These are phyloP conservation scores for Myotis myotis DNA, from an alignment of 2,797 vertebrate species.

Conservation along the genomic window DNA sequence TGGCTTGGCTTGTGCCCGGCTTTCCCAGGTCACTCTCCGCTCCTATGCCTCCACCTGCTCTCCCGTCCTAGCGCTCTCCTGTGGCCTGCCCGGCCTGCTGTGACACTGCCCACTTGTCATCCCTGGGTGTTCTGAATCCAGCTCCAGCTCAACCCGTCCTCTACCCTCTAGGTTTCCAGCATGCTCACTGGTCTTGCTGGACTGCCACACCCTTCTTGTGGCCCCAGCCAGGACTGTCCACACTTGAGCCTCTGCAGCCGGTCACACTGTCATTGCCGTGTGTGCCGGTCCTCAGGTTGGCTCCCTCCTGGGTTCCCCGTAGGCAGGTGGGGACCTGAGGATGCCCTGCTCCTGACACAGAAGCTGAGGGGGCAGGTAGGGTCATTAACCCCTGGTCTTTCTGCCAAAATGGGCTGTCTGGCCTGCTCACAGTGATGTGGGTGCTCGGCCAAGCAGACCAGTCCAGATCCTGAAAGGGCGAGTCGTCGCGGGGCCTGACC, in stretches of 20 bases:
- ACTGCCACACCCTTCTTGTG: fast-evolving
- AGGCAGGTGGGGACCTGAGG: background rate
- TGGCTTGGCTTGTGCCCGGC: background rate
- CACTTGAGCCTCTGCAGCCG: background rate
- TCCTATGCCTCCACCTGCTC: background rate
- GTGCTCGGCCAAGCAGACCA: background rate
- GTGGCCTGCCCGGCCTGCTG: background rate
- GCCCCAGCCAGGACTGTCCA: background rate
- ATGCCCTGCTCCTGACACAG: background rate
- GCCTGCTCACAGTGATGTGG: background rate
- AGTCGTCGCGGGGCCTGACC: no score
- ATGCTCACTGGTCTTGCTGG: background rate
- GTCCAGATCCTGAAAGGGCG: no score
- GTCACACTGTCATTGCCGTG: fast-evolving
- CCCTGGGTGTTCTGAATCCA: background rate
- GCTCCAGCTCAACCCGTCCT: background rate
- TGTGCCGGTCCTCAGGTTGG: background rate
- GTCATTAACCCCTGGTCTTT: background rate
- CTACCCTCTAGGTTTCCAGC: background rate
- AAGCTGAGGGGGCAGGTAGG: background rate
- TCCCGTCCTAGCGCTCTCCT: background rate
- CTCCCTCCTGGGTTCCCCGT: background rate
- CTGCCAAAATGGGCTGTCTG: no score
- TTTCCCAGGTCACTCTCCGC: background rate
- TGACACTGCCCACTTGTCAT: background rate